Base-by-base conservation (phyloP, 53 echinoderm and acorn worm species). In the Mesocentrotus franciscanus region DNA sequence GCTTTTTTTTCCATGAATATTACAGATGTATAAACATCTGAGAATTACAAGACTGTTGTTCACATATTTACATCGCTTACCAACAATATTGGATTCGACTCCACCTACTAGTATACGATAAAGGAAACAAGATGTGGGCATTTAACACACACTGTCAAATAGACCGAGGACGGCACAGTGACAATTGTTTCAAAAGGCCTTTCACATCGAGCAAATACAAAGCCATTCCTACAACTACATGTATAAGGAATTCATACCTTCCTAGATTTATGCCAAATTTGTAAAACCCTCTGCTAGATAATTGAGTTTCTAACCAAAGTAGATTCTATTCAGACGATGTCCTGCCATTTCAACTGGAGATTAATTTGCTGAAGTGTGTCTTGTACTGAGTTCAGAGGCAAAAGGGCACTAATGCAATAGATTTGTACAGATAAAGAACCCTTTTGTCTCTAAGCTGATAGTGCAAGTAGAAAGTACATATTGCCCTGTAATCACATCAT, bases 61-160 rank as follows among this genome's bases (percentile, higher is more conserved):
- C 87, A 58, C n/a, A 57, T 87, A 87, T 58, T 57, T 87, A 87
- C 87, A 87, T 87, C 27, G 11, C 81, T 42, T 81, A 10, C 35
- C 8, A 39, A 11, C 8, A 72, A 81, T 36, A 18, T 39, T 30
- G 9, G 10, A 74, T 30, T 39, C 0, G 42, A 39, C 81, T 81
- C 17, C 10, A 39, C 2, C 42, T 76, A n/a, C n/a, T n/a, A n/a
- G n/a, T n/a, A 16, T 1, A 76, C 30, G 13, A 33, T 16, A 78
- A 0, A 32, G 10, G 29, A 33, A 78, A 81, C 0, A 81, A 81
- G 22, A 81, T 81, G 81, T 81, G 39, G 81, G 36, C 22, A 42
- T 42, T 81, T 16, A 81, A 39, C 42, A 81, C 42, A 76, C 39
- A 79, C 81, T 39, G 81, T 74, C 74, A 74, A 18, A 10, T 20